Evolutionary conservation across 2,113 vertebrate species (phyloP).

Genomic region (Pterocles orientalis): DNA sequence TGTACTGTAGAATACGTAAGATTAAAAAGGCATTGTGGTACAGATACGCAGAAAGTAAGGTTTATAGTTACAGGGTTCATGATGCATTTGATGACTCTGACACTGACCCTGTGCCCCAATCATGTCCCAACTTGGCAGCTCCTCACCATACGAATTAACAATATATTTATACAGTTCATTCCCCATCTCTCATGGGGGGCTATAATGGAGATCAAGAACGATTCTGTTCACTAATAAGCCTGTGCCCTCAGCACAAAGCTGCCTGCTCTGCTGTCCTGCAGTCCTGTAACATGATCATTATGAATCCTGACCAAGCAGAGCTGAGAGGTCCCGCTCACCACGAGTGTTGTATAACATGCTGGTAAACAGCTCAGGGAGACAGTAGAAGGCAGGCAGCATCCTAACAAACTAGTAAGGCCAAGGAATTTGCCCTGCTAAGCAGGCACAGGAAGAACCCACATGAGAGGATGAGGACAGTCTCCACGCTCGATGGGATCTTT

Average conservation of each 20-base stretch:
- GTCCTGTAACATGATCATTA: background rate
- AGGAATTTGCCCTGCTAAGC: constrained; percentile 25
- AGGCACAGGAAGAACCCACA: background rate
- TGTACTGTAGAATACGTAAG: background rate
- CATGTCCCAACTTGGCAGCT: background rate
- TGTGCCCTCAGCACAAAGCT: background rate
- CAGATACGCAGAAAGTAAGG: background rate
- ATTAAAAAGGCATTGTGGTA: background rate
- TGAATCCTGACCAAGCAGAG: background rate
- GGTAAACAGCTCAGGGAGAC: background rate
- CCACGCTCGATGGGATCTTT: fast-evolving
- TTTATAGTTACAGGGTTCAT: background rate
- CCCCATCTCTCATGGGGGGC: background rate
- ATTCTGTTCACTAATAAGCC: background rate
- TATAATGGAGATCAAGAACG: background rate
- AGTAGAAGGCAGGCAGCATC: background rate
- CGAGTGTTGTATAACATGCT: constrained; percentile 7
- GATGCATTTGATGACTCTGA: background rate
- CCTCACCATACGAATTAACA: background rate
- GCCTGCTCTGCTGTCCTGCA: background rate
- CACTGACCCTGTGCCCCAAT: background rate
- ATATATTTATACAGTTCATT: background rate
- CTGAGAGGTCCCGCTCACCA: constrained; percentile 17
- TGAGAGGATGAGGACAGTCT: background rate
- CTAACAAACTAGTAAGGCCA: background rate